Base-by-base conservation (phyloP, 2,888 invertebrate species). In the Lordiphosa fenestrarum region DNA sequence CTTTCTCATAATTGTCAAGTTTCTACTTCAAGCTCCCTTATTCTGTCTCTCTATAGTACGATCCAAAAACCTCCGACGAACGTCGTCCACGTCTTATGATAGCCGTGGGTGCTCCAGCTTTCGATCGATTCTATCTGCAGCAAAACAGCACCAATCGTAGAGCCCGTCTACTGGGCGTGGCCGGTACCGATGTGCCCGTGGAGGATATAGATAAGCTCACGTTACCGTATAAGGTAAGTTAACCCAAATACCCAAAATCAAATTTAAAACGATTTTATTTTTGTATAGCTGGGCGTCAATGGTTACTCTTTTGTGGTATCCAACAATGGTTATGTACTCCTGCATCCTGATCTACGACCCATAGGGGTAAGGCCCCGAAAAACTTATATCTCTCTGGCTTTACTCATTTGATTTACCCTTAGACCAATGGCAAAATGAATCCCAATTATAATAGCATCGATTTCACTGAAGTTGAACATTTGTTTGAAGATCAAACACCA, bases 391-490 rank as follows among this genome's bases (percentile, higher is more conserved):
- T 44, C 10, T 21, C 6, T 9, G 10, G 5, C 4, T 4, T 40
- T 42, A 2, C 7, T 6, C 4, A 6, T 30, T 6, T 13, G 3
- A 9, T 6, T 40, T 21, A 2, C 3, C 50, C 40, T 2, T 46
- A 89, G 89, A 71, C 73, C 42, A 73, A 76, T 55, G 80, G 80
- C 2, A 78, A 70, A 15, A 90, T 95, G 55, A 98, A 96, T 90
- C 93, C 94, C n/a, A 98, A 98, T 89, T 98, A 96, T 90, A 98
- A 98, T 90, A 98, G 98, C 88, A 95, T 99, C 35, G 99, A 99
- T 90, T 92, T 99, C 58, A 94, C 95, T 2, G 98, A 99, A 90
- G 95, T 99, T 5, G 98, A 99, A 88, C 94, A 98, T 69, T 92
- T 95, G 21, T 94, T 95, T 77, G 91, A 91, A 69, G 92, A 93